Conservation (phyloP, 2,888 invertebrate genomes). For the Helicoverpa assulta region DNA sequence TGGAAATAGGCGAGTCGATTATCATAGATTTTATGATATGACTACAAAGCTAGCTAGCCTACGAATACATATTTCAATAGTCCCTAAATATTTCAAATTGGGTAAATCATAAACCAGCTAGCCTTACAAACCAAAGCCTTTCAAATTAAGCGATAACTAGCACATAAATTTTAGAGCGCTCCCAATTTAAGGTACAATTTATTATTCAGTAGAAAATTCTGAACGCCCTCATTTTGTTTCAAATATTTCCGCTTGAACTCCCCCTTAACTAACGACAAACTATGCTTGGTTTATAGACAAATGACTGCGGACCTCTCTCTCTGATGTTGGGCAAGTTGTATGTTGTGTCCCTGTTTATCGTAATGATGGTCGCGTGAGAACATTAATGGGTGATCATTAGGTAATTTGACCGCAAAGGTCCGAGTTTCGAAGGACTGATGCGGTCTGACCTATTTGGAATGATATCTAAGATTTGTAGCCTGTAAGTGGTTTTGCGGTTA, state of each 20-base stretch:
- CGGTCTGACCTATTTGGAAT: constrained; percentile 49
- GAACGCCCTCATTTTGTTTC: constrained; percentile 46
- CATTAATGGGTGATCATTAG: constrained; percentile 70
- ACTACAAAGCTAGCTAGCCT: neutral
- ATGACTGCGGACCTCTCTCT: constrained; percentile 43
- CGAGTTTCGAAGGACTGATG: constrained; percentile 50
- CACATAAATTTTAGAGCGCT: constrained; percentile 30
- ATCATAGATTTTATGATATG: no score
- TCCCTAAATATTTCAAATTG: constrained; percentile 20
- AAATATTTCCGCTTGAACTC: constrained; percentile 51
- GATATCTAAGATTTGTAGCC: constrained; percentile 55
- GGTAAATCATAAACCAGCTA: constrained; percentile 10
- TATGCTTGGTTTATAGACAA: constrained; percentile 46
- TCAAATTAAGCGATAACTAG: constrained; percentile 10
- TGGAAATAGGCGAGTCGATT: neutral
- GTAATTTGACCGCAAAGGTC: constrained; percentile 71
- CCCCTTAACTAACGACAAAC: constrained; percentile 29
- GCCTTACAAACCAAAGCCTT: constrained; percentile 11
- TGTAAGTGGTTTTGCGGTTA: constrained; percentile 46
- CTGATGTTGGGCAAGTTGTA: constrained; percentile 21
- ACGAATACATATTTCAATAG: neutral
- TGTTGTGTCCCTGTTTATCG: constrained; percentile 46
- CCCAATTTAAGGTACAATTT: constrained; percentile 46
- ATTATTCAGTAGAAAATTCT: constrained; percentile 55
- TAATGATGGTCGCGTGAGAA: constrained; percentile 65